Percentiles rank a stretch among this genome's conserved stretches.
Conservation (phyloP, 2,888 invertebrate species). For the Tryphoninae sp. region DNA sequence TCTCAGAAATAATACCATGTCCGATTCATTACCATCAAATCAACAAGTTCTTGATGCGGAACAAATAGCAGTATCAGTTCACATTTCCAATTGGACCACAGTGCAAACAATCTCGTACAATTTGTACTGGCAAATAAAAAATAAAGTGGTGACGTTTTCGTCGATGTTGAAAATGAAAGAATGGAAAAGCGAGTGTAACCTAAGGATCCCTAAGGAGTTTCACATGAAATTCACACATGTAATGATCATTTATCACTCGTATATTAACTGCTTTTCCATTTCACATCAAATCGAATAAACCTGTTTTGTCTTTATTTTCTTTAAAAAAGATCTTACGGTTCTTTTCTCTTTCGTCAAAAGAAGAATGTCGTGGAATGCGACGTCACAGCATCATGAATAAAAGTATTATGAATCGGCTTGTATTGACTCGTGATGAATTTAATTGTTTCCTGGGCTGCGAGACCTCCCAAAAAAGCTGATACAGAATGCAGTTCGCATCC, state of each 20-base stretch:
- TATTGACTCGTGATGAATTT: conserved; percentile 98
- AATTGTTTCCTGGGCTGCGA: conserved; percentile 94
- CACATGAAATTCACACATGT: neutral
- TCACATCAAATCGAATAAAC: conserved; percentile 44
- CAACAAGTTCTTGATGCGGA: neutral
- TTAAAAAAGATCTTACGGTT: conserved; percentile 29
- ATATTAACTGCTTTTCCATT: conserved; percentile 17
- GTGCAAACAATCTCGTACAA: conserved; percentile 17
- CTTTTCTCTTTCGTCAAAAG: conserved; percentile 83
- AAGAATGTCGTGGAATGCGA: conserved; percentile 92
- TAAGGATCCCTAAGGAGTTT: conserved; percentile 11
- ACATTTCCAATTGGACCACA: conserved; percentile 18
- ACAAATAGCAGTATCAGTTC: conserved; percentile 17
- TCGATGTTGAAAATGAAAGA: conserved; percentile 1
- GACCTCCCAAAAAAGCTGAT: conserved; percentile 95
- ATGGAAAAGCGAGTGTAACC: neutral
- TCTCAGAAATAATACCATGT: neutral
- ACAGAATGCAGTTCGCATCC: conserved; percentile 97
- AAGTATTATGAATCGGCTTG: conserved; percentile 97
- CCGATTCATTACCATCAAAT: neutral
- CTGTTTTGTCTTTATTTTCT: conserved; percentile 27
- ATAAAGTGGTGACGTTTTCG: conserved; percentile 9
- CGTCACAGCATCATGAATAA: conserved; percentile 96
- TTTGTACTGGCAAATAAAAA: conserved; percentile 36
- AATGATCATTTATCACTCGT: conserved; percentile 30